Conservation (phyloP, 2,888 invertebrate species). For the Lasioglossum malachurum region DNA sequence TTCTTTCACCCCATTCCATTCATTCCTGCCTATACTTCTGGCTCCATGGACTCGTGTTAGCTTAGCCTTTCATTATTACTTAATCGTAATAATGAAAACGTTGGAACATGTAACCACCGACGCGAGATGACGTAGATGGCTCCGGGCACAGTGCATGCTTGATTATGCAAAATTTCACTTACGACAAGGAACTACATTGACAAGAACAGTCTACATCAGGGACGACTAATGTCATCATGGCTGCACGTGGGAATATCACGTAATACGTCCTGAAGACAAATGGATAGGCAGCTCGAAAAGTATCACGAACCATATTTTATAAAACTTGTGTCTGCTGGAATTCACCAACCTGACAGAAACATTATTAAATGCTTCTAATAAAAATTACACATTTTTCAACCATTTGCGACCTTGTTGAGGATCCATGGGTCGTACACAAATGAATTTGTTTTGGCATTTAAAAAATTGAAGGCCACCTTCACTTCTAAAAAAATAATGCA, state of each 20-base stretch:
- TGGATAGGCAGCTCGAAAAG: background rate
- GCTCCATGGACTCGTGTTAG: constrained; percentile 75
- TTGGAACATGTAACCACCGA: constrained; percentile 71
- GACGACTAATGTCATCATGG: background rate
- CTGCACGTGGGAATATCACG: background rate
- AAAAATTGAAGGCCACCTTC: too few species aligned
- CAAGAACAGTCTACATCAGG: constrained; percentile 49
- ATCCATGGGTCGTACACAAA: too few species aligned
- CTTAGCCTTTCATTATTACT: constrained; percentile 71
- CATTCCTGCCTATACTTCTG: constrained; percentile 50
- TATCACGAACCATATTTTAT: background rate
- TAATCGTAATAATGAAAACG: constrained; percentile 83
- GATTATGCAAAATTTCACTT: constrained; percentile 80
- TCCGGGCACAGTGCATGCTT: constrained; percentile 73
- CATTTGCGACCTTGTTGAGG: too few species aligned
- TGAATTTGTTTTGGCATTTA: too few species aligned
- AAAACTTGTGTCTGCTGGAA: background rate
- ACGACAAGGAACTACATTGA: constrained; percentile 47
- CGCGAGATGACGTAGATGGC: constrained; percentile 62
- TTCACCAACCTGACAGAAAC: background rate
- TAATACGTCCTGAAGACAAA: background rate
- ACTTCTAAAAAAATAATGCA: too few species aligned
- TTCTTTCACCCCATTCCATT: constrained; percentile 28
- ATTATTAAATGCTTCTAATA: too few species aligned
- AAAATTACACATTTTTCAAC: too few species aligned